phyloP scores from a whole-genome alignment of 2,797 vertebrate genomes.

The Cyprinella venusta region DNA sequence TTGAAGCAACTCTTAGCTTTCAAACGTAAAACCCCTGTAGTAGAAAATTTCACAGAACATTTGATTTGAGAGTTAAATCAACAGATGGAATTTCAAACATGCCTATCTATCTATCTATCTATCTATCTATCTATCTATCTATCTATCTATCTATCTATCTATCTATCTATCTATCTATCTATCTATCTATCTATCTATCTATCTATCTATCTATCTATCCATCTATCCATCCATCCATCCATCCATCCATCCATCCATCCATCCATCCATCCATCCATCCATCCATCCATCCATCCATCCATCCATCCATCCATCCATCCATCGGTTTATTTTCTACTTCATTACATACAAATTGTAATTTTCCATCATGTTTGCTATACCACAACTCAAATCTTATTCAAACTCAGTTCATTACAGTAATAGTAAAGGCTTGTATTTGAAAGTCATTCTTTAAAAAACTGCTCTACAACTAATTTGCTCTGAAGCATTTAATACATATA shows the following conservation, averaged over 20 bases:
- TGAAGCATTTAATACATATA: not conserved
- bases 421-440: constrained; percentile 54
- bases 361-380: not conserved
- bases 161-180: not conserved
- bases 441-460: constrained; percentile 42
- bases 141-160: not conserved
- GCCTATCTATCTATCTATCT: not conserved
- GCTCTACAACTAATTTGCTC: not conserved
- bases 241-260: not conserved
- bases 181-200: not conserved
- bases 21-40: constrained; percentile 5
- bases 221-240: not conserved
- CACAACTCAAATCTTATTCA: not conserved
- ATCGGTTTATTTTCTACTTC: not conserved
- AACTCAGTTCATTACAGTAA: constrained; percentile 29
- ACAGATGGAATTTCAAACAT: not conserved
- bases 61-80: constrained; percentile 8
- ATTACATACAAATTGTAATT: not conserved
- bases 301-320: not conserved
- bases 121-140: not conserved
- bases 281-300: not conserved
- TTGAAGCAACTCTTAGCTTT: constrained; percentile 6
- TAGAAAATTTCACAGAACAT: constrained; percentile 26
- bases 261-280: not conserved
- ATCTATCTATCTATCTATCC: not conserved